A percentile compares a stretch with the other conserved stretches of the same genome.
Evolutionary conservation across 2,797 vertebrate species (phyloP).

Genomic region (Hydrocynus forskahlii): DNA sequence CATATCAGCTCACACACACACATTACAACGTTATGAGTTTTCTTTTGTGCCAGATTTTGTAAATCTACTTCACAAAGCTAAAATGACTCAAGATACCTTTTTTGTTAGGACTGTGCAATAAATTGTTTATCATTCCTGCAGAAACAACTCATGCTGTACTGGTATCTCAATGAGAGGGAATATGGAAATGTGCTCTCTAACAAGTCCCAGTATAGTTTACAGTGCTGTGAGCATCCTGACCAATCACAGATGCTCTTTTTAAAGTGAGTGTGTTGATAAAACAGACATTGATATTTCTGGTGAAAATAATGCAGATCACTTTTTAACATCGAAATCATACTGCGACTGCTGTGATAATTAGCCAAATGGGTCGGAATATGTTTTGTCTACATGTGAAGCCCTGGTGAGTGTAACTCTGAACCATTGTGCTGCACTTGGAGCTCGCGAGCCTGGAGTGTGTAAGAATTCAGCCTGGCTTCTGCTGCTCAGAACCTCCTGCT

Average conservation of each 20-base stretch:
- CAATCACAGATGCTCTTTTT: not conserved
- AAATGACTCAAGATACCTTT: not conserved
- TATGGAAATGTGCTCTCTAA: not conserved
- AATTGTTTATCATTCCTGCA: not conserved
- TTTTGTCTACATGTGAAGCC: not conserved
- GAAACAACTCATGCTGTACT: not conserved
- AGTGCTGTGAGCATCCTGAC: not conserved
- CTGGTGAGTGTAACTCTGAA: not conserved
- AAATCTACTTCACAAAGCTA: conserved; percentile 13
- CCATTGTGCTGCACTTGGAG: not conserved
- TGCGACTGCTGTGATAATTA: too few relatives aligned
- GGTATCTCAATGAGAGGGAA: not conserved
- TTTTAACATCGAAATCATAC: too few relatives aligned
- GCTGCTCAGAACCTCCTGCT: conserved; percentile 22
- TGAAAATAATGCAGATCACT: not conserved
- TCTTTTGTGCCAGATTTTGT: conserved; percentile 13
- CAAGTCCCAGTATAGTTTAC: not conserved
- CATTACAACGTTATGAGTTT: conserved; percentile 5
- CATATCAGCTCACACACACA: conserved; percentile 3
- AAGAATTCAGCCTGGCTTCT: conserved; percentile 19
- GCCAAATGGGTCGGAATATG: not conserved
- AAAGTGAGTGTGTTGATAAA: not conserved
- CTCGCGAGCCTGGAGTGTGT: not conserved
- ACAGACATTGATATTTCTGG: too few relatives aligned
- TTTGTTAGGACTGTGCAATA: not conserved